These are phyloP conservation scores for Aphis craccivora DNA, from an alignment of 1,140 invertebrate species.

Conservation along the genomic window DNA sequence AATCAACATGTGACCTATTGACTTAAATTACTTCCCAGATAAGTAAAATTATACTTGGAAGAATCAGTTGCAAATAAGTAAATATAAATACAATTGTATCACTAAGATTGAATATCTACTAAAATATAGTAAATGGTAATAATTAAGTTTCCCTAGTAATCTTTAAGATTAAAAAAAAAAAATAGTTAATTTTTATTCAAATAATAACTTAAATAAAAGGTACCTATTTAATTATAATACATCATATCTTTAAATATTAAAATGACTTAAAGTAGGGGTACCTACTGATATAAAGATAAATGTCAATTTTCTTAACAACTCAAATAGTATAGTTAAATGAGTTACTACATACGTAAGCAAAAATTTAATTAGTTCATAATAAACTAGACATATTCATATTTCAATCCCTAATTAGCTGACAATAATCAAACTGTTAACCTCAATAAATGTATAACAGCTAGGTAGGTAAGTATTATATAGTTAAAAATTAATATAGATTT, in stretches of 20 bases:
- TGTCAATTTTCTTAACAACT: neutral
- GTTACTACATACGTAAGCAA: neutral
- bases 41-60: neutral
- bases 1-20: neutral
- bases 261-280: neutral
- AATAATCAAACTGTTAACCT: neutral
- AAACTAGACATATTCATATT: neutral
- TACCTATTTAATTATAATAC: neutral
- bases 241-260: neutral
- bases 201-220: neutral
- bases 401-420: neutral
- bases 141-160: neutral
- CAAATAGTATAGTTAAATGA: neutral
- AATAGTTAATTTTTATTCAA: neutral
- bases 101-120: neutral
- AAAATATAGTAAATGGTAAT: neutral
- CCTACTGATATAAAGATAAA: neutral
- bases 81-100: neutral
- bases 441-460: neutral
- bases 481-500: neutral
- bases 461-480: neutral
- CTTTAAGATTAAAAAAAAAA: neutral
- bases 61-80: neutral
- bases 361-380: neutral
- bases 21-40: neutral